Conservation (phyloP, 2,888 invertebrate genomes). For the Lochmaea capreae region DNA sequence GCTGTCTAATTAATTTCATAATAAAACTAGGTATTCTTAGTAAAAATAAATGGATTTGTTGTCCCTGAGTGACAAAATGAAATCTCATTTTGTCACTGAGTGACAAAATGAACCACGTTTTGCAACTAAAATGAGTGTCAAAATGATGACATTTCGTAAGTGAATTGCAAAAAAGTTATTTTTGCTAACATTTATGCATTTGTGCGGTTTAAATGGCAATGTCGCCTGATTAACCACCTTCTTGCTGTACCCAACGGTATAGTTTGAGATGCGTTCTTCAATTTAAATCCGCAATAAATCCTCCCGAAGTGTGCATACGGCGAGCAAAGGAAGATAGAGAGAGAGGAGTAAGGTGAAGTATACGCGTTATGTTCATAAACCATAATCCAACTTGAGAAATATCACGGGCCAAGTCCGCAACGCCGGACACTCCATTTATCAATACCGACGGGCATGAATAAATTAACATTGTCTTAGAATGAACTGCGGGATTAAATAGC, state of each 20-base stretch:
- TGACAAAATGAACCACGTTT: no score
- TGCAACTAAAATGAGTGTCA: no score
- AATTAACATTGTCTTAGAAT: constrained; percentile 61
- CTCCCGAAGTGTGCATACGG: constrained; percentile 19
- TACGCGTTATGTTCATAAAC: constrained; percentile 34
- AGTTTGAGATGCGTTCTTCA: constrained; percentile 40
- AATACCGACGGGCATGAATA: constrained; percentile 60
- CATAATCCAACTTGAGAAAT: constrained; percentile 51
- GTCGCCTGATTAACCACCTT: neutral
- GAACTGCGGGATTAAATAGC: constrained; percentile 60
- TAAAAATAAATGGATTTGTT: no score
- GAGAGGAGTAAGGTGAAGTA: no score
- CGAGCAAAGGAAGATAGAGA: neutral
- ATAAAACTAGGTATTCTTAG: no score
- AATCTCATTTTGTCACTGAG: no score
- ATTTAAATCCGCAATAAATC: constrained; percentile 48
- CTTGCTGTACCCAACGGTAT: neutral
- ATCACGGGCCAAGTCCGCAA: constrained; percentile 53
- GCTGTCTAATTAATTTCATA: no score
- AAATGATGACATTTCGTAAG: no score
- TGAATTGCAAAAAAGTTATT: no score
- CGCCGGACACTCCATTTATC: constrained; percentile 61
- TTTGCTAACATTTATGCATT: neutral
- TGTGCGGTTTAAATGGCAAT: neutral
- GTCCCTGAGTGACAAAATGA: no score